Evolutionary conservation across 2,888 invertebrate genomes (phyloP), one percentile per base, ranked within the genome.

Genomic region (Gastrophysa polygoni): DNA sequence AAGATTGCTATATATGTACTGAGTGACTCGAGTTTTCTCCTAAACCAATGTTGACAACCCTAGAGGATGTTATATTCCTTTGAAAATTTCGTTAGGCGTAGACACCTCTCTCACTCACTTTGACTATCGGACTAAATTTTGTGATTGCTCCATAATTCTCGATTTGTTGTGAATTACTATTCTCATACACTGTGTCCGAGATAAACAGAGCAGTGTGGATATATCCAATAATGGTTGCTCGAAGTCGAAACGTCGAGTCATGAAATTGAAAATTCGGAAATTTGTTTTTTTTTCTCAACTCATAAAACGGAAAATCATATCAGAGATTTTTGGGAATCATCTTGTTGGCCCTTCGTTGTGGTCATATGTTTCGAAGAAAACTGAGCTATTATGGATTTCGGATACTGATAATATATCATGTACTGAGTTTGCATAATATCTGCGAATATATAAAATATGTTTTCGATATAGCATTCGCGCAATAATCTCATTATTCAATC

Each of bases 81-180:
- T 2, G 24, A 11, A 48, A 48, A 48, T 21, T 21, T 48, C 24
- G 11, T 48, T 48, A 48, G 21, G 21, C 48, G 48, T 48, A 48
- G 21, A 48, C 11, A 14, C 24, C 48, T 16, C 18, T 52, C 18
- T 38, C 21, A 10, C 34, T 48, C 34, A 49, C 43, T 49, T 57
- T 57, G 24, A 38, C 32, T 14, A 57, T 47, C 16, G 57, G 48
- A 38, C 57, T 57, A 6, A 57, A 48, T 48, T 34, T 57, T 16
- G 57, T 20, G 34, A 57, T 57, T 14, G 48, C 48, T 38, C 49
- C 32, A 20, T 57, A 57, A 34, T 57, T 49, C 20, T 48, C 49
- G 16, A 48, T 32, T 29, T 47, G n/a, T 44, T 44, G 44, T n/a
- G 43, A 44, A 17, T 55, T 44, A n/a, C 47, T 47, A 18, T 54